Evolutionary conservation across 2,113 vertebrate species (phyloP), one percentile per base, ranked within the genome.

Genomic region (Malurus cyaneus): DNA sequence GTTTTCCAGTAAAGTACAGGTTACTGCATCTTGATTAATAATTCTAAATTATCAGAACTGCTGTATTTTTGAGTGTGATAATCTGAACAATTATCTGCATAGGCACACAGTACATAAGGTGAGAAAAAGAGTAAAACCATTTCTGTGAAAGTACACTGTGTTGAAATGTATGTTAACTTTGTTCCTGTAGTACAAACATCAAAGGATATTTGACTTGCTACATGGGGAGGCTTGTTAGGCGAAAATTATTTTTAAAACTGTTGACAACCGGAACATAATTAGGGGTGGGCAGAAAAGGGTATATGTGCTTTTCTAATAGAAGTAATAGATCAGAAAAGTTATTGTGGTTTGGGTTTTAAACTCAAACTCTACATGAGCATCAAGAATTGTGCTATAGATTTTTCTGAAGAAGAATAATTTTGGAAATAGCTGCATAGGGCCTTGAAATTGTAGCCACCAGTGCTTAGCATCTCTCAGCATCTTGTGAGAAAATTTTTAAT

Each of bases 101-200:
- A 72, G 14, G 5, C 5, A 79, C 4, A 29, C 11, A 53, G 17
- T 9, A 47, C 3, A 20, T 0, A 0, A 7, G 6, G 9, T 70
- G 81, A n/a, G 28, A 29, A 84, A 80, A 80, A 11, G 11, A 26
- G 4, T 44, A 67, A 49, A 91, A 28, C 23, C 52, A 25, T 67
- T 82, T 86, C 29, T 32, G 19, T 6, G 26, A 9, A 65, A 53
- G 6, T 28, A 23, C 0, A 5, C 6, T 57, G 20, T 78, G 36
- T 59, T 50, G 53, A 78, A 74, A 67, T 42, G 5, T 4, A 3
- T 34, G 5, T 26, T 59, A 29, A 10, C 25, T 23, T 66, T 16
- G 14, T 31, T 76, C 17, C 29, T 67, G 34, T 34, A 50, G 15
- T 24, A 50, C 29, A 76, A 39, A 39, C 11, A 39, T 39, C 39